phyloP scores from a whole-genome alignment of 2,888 invertebrate genomes.

The Thymelicus lineola region DNA sequence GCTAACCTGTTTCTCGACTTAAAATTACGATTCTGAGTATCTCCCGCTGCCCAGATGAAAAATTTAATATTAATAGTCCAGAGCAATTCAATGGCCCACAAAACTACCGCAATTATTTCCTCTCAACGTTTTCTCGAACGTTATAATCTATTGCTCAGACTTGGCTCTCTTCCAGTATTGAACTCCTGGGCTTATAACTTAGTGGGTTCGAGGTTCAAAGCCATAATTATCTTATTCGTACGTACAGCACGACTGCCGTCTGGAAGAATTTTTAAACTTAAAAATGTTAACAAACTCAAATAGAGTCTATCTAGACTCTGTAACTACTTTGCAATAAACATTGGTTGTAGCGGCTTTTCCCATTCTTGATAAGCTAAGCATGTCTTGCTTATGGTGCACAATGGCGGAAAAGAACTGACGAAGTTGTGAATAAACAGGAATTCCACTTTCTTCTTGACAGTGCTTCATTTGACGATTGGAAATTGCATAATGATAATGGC shows the following conservation, averaged over 20 bases:
- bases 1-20: not conserved
- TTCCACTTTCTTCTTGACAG: no score
- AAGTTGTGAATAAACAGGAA: no score
- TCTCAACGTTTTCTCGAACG: conserved; percentile 35
- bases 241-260: conserved; percentile 4
- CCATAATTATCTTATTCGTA: conserved; percentile 19
- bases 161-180: conserved; percentile 32
- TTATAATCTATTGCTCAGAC: conserved; percentile 40
- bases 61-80: conserved; percentile 17
- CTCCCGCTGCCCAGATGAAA: conserved; percentile 1
- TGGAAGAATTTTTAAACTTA: conserved; percentile 1
- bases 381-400: no score
- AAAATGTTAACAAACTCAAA: conserved; percentile 10
- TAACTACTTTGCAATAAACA: no score
- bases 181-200: conserved; percentile 19
- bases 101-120: conserved; percentile 37
- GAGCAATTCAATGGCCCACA: conserved; percentile 35
- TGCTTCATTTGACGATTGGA: no score
- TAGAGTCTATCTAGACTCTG: not conserved
- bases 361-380: no score
- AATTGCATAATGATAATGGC: no score
- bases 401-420: no score
- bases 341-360: no score
- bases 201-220: conserved; percentile 15
- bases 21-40: conserved; percentile 1